Evolutionary conservation across 2,797 vertebrate genomes (phyloP).

Genomic region (Discoglossus pictus): DNA sequence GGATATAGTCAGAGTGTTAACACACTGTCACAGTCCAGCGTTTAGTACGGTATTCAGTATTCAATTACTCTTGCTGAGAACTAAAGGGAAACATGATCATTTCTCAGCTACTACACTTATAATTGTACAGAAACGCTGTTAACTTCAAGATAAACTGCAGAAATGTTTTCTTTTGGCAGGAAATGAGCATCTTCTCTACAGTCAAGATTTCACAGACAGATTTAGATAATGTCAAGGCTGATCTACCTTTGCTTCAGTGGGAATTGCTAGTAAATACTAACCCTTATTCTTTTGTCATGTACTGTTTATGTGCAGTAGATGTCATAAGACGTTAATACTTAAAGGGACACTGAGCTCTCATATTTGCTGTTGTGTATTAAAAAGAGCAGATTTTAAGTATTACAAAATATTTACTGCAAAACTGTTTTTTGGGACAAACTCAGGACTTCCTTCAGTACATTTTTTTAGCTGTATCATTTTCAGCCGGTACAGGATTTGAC

Average conservation of each 20-base stretch:
- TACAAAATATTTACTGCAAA: too few species aligned
- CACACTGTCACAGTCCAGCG: conserved; percentile 70
- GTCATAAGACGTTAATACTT: too few species aligned
- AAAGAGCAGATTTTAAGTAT: too few species aligned
- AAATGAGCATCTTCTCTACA: conserved; percentile 51
- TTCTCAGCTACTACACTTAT: conserved; percentile 65
- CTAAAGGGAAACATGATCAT: conserved; percentile 68
- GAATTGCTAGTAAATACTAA: too few species aligned
- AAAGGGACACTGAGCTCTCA: too few species aligned
- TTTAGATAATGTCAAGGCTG: neutral
- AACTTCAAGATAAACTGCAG: conserved; percentile 52
- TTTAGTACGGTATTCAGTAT: conserved; percentile 76
- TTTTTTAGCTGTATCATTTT: too few species aligned
- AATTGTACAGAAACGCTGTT: conserved; percentile 57
- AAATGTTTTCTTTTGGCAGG: conserved; percentile 46
- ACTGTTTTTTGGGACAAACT: too few species aligned
- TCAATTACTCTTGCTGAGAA: conserved; percentile 74
- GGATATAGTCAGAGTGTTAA: conserved; percentile 74
- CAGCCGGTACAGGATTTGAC: too few species aligned
- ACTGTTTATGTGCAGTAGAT: too few species aligned
- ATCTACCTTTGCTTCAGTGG: neutral
- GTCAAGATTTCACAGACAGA: conserved; percentile 31
- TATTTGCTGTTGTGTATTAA: too few species aligned
- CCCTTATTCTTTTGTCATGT: too few species aligned
- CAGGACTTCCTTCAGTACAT: too few species aligned